Evolutionary conservation across 2,113 vertebrate species (phyloP), one percentile per base, ranked within the genome.

Genomic region (Dasyprocta punctata): DNA sequence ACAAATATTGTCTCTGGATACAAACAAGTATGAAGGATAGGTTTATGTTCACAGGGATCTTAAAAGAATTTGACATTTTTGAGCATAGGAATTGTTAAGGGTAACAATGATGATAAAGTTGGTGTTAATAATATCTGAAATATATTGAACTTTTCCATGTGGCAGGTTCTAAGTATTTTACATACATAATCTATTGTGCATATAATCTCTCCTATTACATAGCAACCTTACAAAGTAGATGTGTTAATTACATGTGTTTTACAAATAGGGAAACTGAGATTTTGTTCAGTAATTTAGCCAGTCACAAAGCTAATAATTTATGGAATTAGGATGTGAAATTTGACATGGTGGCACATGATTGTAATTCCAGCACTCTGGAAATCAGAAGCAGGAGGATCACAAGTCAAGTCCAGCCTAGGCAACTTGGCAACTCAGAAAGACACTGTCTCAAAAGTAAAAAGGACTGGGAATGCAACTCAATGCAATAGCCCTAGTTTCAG

Each of bases 241-340:
- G 5, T 49, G 22, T 58, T 71, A 30, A 28, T 71, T 93, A n/a
- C 26, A n/a, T 49, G 16, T 54, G 11, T 60, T 88, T 89, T 33
- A 86, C 30, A 90, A 13, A 81, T 89, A 82, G 65, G 33, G 33
- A 22, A 85, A 6, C 30, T 38, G 17, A 91, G 73, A 86, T 78
- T 95, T 86, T 87, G 61, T 69, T 89, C n/a, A 36, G 11, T 52
- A 63, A 78, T 86, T 91, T 94, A 75, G 36, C 77, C 33, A 82
- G 30, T 73, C 89, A 86, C 63, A 88, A 44, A 81, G 77, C 71
- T 77, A 61, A 8, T 28, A 86, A 87, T 9, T 87, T 75, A 54
- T 49, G 56, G 33, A 75, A 82, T 20, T 58, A 49, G 61, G 41
- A 16, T 92, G 20, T 88, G 69, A 80, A 49, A 22, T 36, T 80